Base-by-base conservation (phyloP, 1,140 invertebrate species). In the Bombus cullumanus region DNA sequence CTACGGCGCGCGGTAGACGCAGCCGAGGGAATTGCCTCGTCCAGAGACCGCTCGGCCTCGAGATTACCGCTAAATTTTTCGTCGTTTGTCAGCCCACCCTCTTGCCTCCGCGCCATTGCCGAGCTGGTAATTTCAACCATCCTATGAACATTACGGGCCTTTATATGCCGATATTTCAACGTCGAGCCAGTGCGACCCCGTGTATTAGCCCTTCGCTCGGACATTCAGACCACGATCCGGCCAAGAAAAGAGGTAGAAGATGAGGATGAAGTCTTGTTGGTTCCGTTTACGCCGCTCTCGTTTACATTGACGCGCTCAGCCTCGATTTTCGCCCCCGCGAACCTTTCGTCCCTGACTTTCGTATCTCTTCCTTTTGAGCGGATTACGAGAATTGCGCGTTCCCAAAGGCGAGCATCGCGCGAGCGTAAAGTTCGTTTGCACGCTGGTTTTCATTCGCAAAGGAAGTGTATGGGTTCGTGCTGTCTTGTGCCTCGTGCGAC, bases 51-150 rank as follows among this genome's bases (percentile, higher is more conserved):
- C 74, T 53, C 81, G 37, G 79, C 83, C 85, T 76, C 83, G 90
- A 92, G 91, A 92, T 92, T 93, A 93, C 89, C 88, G 90, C 83
- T 92, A 91, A 94, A 93, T 93, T 94, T 93, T 93, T 93, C 90
- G 85, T 91, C 92, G 81, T 92, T 92, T 76, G 53, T 88, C 64
- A 68, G 76, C 43, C 43, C 31, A 28, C 74, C 74, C 85, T 81
- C 57, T 22, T 12, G 3, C 31, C 53, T 80, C 73, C 41, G 47
- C 74, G 71, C 76, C 78, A 76, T 71, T 78, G 41, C 79, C 28
- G 22, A 15, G n/a, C 47, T 85, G 79, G 76, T 90, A 90, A 90
- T 90, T 85, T 64, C 72, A 68, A 69, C 47, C 89, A 76, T 82
- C 76, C 82, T 57, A 71, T 62, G 84, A 53, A 43, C 83, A 78